Base-by-base conservation (phyloP, 2,113 vertebrate genomes). In the Istiophorus platypterus region DNA sequence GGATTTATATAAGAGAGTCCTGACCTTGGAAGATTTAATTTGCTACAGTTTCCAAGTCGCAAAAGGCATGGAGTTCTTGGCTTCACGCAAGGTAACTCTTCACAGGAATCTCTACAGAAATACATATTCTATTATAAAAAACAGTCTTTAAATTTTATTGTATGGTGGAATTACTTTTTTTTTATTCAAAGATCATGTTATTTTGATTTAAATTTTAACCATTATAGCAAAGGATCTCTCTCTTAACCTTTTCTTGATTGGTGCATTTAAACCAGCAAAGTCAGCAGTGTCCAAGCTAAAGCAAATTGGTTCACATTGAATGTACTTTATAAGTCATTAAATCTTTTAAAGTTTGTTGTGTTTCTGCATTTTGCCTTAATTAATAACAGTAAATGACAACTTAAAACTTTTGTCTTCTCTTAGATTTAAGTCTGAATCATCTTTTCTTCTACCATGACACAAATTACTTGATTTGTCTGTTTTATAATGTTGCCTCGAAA, bases 11-110 rank as follows among this genome's bases (percentile, higher is more conserved):
- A 99, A 99, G 92, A 90, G 94, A 80, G 93, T 97, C 61, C 89
- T 99, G 91, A 97, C 96, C 5, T 77, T 98, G 95, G 97, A 98
- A 84, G 97, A 98, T 85, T 93, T 98, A 85, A 98, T 99, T 76
- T 98, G 96, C 94, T 99, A 98, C 87, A 97, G 97, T 90, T 99
- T 98, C 92, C 97, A 99, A 94, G 97, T 98, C 63, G 96, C 97
- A 70, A 98, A 98, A 92, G 97, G 97, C 91, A 99, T 98, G 97
- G 97, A 98, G 87, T 98, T 99, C 85, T 94, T 99, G 49, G 96
- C 97, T 58, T 98, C 97, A 68, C 95, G 97, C 92, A 99, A 98
- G 94, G 97, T 99, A 95, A 91, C 72, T 72, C 45, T 52, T 51
- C 2, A 62, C 26, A 61, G 20, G 81, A 51, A 58, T 17, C n/a